Evolutionary conservation across 2,113 vertebrate species (phyloP).

Genomic region (Pseudorectes ferrugineus): DNA sequence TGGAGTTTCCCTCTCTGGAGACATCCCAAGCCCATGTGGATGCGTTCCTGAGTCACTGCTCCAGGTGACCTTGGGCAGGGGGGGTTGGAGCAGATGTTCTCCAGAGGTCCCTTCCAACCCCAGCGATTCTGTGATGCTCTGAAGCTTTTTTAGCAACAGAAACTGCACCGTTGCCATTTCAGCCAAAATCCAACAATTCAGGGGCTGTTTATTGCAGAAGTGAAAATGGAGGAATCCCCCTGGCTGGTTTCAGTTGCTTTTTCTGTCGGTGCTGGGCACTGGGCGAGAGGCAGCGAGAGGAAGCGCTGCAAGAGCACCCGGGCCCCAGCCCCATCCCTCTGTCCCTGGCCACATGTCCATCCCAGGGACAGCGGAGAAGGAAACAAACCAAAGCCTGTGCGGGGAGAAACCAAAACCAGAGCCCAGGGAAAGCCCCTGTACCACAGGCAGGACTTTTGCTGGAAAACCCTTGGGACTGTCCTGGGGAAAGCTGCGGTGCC

Average conservation of each 20-base stretch:
- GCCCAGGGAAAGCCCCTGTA: neutral
- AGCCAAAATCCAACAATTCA: neutral
- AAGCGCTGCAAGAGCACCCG: fast-evolving
- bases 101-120: neutral
- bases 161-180: neutral
- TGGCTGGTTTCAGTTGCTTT: neutral
- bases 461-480: neutral
- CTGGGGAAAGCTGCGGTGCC: neutral
- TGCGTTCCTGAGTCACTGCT: neutral
- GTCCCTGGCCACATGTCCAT: fast-evolving
- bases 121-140: neutral
- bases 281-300: neutral
- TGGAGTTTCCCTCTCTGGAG: neutral
- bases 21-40: neutral
- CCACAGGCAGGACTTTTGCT: neutral
- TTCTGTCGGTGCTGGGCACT: neutral
- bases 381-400: neutral
- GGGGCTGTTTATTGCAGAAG: neutral
- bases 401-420: neutral
- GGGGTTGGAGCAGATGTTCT: too few relatives aligned
- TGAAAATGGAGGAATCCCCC: neutral
- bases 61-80: neutral
- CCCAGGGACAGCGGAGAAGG: neutral
- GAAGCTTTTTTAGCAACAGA: neutral
- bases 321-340: neutral